Conservation (phyloP, 2,888 invertebrate genomes). For the Caenorhabditis auriculariae region DNA sequence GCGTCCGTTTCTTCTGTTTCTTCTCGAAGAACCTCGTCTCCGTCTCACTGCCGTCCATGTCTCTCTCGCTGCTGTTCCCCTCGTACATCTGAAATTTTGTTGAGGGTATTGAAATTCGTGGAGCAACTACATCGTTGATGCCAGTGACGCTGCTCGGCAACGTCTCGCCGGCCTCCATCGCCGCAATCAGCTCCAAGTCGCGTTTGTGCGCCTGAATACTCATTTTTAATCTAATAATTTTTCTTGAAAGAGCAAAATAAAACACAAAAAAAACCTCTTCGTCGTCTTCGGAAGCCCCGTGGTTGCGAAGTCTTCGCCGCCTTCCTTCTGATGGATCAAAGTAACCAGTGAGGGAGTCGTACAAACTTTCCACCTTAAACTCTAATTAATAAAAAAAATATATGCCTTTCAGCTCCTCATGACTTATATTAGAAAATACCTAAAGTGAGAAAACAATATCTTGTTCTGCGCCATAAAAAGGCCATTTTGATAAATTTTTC, state of each 20-base stretch:
- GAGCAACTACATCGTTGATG: too few species aligned
- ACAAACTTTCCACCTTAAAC: conserved; percentile 51
- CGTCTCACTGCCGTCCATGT: background rate
- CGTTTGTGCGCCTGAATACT: conserved; percentile 16
- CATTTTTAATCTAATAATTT: too few species aligned
- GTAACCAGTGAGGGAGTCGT: conserved; percentile 60
- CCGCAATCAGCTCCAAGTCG: conserved; percentile 32
- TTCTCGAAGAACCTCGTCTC: conserved; percentile 33
- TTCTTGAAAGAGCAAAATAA: too few species aligned
- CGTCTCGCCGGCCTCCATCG: conserved; percentile 26
- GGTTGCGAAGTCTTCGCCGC: conserved; percentile 23
- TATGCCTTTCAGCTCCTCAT: too few species aligned
- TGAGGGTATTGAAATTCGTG: too few species aligned
- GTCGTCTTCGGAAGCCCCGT: conserved; percentile 18
- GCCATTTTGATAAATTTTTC: too few species aligned
- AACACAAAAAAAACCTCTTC: too few species aligned
- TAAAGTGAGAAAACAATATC: too few species aligned
- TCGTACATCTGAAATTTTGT: conserved; percentile 4
- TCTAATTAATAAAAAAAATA: background rate
- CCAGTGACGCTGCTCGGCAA: conserved; percentile 18
- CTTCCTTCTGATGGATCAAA: conserved; percentile 50
- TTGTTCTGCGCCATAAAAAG: too few species aligned
- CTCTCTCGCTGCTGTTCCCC: conserved; percentile 7
- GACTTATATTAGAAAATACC: too few species aligned
- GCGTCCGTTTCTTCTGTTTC: conserved; percentile 6